Evolutionary conservation across 2,888 invertebrate species (phyloP).

Genomic region (Polyommatus iphigenia): DNA sequence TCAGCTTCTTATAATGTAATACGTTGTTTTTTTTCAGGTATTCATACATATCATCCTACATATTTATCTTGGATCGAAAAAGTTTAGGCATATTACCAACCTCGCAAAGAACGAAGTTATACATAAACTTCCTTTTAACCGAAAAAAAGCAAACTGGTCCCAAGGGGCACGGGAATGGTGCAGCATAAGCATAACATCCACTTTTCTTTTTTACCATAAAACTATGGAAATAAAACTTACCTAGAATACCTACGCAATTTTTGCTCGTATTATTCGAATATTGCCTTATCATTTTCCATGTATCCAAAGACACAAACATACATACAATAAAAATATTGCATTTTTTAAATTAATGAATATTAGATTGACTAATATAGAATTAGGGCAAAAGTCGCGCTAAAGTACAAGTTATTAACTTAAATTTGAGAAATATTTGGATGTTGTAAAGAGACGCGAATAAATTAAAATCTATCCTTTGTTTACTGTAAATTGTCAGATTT

Average conservation of each 20-base stretch:
- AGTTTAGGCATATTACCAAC: background rate
- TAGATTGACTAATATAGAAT: no score
- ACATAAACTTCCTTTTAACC: background rate
- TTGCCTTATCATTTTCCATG: background rate
- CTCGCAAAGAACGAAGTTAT: no score
- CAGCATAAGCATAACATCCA: background rate
- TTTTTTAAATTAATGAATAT: background rate
- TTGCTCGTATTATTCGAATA: background rate
- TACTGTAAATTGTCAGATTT: constrained; percentile 7
- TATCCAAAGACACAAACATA: no score
- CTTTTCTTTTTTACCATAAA: background rate
- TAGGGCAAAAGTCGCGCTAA: background rate
- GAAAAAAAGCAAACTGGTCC: background rate
- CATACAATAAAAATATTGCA: no score
- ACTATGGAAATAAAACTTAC: background rate
- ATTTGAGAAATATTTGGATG: background rate
- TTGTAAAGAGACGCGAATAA: background rate
- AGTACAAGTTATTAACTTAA: background rate
- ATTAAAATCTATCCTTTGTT: constrained; percentile 11
- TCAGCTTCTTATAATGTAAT: background rate
- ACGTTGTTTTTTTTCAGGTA: no score
- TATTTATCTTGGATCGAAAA: background rate
- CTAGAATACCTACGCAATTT: background rate
- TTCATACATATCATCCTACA: no score
- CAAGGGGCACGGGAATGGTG: background rate